A percentile compares a stretch with the other conserved stretches of the same genome.
Conservation (phyloP, 2,113 vertebrate genomes). For the Oceanodroma tethys region DNA sequence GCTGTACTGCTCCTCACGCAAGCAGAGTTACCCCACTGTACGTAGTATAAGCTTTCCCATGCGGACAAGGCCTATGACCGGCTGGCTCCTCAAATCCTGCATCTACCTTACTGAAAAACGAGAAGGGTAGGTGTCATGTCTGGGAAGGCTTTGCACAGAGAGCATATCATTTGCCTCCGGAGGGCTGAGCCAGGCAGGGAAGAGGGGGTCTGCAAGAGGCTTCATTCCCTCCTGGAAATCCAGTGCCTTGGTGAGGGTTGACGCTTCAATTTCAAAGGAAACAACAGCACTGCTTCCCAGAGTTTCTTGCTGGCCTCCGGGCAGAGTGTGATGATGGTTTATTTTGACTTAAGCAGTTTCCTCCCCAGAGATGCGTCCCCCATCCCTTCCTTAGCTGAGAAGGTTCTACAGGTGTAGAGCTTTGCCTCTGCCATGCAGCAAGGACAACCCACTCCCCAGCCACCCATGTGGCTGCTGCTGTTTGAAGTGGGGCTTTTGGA, state of each 20-base stretch:
- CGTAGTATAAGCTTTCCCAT: neutral
- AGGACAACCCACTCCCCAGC: neutral
- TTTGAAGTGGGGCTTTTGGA: neutral
- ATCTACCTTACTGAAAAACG: neutral
- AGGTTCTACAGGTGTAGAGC: neutral
- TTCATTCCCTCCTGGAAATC: neutral
- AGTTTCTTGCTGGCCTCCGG: neutral
- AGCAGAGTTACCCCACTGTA: neutral
- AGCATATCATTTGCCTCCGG: neutral
- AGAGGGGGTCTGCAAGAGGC: neutral
- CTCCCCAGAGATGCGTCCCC: neutral
- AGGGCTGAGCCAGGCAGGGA: neutral
- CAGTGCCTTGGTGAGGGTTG: neutral
- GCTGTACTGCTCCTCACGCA: neutral
- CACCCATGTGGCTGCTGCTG: neutral
- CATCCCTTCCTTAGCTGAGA: neutral
- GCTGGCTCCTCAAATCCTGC: neutral
- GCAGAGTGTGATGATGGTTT: neutral
- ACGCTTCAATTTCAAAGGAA: neutral
- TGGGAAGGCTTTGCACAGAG: neutral
- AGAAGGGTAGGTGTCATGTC: neutral
- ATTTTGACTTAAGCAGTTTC: neutral
- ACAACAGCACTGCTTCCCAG: neutral
- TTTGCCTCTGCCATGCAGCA: neutral
- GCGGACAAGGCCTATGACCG: neutral